These are phyloP conservation scores for Centropyge bicolor DNA, from an alignment of 2,797 vertebrate species.

Conservation along the genomic window DNA sequence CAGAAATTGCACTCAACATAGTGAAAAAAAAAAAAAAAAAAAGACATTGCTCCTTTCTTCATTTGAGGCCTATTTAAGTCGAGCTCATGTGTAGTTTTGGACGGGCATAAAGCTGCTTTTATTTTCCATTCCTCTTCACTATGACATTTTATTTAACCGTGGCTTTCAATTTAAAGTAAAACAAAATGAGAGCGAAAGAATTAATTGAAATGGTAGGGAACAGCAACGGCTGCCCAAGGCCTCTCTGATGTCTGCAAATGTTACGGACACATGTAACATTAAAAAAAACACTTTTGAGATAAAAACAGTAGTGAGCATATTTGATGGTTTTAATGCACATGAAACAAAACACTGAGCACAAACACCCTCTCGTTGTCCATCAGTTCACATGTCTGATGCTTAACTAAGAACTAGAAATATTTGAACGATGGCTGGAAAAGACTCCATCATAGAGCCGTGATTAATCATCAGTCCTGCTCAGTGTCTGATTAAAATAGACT, in stretches of 20 bases:
- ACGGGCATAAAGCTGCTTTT: slow-evolving; percentile 7
- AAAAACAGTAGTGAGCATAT: slow-evolving; percentile 22
- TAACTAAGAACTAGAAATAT: slow-evolving; percentile 12
- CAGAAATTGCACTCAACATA: slow-evolving; percentile 39
- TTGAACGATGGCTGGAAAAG: slow-evolving; percentile 11
- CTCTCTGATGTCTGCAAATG: slow-evolving; percentile 51
- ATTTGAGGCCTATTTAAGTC: slow-evolving; percentile 27
- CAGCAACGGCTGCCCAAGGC: slow-evolving; percentile 30
- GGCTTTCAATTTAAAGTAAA: slow-evolving; percentile 60
- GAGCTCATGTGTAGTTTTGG: slow-evolving; percentile 2
- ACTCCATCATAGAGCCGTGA: slow-evolving; percentile 26
- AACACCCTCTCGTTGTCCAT: slow-evolving; percentile 22
- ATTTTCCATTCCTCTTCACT: slow-evolving; percentile 19
- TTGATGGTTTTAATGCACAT: slow-evolving; percentile 28
- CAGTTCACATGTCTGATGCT: slow-evolving; percentile 24
- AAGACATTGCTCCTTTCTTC: background rate
- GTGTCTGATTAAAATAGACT: slow-evolving; percentile 58
- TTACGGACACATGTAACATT: slow-evolving; percentile 37
- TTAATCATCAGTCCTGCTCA: slow-evolving; percentile 30
- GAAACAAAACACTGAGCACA: background rate
- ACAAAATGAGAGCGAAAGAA: slow-evolving; percentile 44
- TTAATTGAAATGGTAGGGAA: slow-evolving; percentile 45
- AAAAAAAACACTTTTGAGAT: slow-evolving; percentile 24
- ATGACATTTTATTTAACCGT: slow-evolving; percentile 39
- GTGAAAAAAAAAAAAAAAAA: slow-evolving; percentile 7